These are phyloP conservation scores for Zophobas morio DNA, from an alignment of 1,140 invertebrate species.

Conservation along the genomic window DNA sequence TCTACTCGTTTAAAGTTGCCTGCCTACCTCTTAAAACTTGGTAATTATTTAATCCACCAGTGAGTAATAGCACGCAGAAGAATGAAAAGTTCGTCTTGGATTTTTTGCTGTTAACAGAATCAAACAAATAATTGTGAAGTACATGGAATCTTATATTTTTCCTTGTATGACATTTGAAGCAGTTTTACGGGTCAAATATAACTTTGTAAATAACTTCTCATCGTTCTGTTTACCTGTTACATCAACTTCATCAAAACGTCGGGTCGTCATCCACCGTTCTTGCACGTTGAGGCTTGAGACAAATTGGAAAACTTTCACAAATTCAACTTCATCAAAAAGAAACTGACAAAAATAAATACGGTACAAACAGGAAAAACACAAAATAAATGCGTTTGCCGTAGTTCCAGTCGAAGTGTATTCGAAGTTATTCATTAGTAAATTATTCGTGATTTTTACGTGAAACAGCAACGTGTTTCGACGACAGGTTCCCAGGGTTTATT, in stretches of 20 bases:
- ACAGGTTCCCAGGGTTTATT: slow-evolving; percentile 20
- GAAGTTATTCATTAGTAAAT: too few relatives aligned
- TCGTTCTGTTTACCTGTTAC: slow-evolving; percentile 50
- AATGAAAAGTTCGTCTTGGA: slow-evolving; percentile 1
- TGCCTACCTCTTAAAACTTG: slow-evolving; percentile 11
- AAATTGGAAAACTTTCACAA: slow-evolving; percentile 45
- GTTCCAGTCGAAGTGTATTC: too few relatives aligned
- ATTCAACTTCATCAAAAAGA: slow-evolving; percentile 27
- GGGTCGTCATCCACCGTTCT: neutral
- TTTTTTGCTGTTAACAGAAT: too few relatives aligned
- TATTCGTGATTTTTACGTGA: too few relatives aligned
- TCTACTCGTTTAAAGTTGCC: slow-evolving; percentile 6
- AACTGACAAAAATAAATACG: too few relatives aligned
- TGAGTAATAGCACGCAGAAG: slow-evolving; percentile 15
- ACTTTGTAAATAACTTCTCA: slow-evolving; percentile 44
- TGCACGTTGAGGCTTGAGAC: slow-evolving; percentile 17
- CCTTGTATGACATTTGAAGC: too few relatives aligned
- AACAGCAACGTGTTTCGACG: too few relatives aligned
- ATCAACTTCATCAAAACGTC: slow-evolving; percentile 45
- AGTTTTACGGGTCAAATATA: too few relatives aligned
- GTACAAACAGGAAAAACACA: too few relatives aligned
- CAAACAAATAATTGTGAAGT: too few relatives aligned
- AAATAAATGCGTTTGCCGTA: too few relatives aligned
- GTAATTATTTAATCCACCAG: slow-evolving; percentile 39
- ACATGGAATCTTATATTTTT: too few relatives aligned